Evolutionary conservation across 2,113 vertebrate genomes (phyloP).

Genomic region (Centropus bengalensis): DNA sequence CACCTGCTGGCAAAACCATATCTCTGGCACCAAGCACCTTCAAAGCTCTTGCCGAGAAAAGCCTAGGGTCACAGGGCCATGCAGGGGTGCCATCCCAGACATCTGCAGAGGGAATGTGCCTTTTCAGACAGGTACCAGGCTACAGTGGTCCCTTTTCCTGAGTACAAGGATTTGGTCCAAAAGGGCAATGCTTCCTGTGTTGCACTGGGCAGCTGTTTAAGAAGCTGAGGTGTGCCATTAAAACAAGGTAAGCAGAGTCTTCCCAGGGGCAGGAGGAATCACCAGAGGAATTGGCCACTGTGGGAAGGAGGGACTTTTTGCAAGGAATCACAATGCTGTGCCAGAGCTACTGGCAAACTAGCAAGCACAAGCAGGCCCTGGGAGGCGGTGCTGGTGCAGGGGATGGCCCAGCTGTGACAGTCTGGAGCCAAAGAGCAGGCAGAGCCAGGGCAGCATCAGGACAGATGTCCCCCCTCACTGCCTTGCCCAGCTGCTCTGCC

Average conservation of each 20-base stretch:
- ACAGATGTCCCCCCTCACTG: background rate
- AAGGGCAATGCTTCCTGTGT: background rate
- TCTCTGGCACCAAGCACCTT: background rate
- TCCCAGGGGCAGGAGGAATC: background rate
- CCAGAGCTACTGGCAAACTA: background rate
- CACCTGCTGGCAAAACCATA: background rate
- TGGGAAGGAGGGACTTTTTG: background rate
- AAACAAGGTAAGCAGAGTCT: slow-evolving; percentile 1
- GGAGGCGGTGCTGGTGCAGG: background rate
- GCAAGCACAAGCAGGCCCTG: background rate
- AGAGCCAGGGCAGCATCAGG: background rate
- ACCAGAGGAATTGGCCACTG: background rate
- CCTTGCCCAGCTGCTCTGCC: background rate
- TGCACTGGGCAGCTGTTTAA: slow-evolving; percentile 23
- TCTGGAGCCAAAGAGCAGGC: background rate
- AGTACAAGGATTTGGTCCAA: background rate
- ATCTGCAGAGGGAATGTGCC: background rate
- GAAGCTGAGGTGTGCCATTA: slow-evolving; percentile 4
- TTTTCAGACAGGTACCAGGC: background rate
- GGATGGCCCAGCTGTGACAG: background rate
- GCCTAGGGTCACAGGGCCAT: background rate
- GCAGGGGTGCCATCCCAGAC: background rate
- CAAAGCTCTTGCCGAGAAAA: background rate
- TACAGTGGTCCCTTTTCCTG: background rate
- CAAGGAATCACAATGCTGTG: background rate